These are phyloP conservation scores for Blomia tropicalis DNA, from an alignment of 2,888 invertebrate species.

Conservation along the genomic window DNA sequence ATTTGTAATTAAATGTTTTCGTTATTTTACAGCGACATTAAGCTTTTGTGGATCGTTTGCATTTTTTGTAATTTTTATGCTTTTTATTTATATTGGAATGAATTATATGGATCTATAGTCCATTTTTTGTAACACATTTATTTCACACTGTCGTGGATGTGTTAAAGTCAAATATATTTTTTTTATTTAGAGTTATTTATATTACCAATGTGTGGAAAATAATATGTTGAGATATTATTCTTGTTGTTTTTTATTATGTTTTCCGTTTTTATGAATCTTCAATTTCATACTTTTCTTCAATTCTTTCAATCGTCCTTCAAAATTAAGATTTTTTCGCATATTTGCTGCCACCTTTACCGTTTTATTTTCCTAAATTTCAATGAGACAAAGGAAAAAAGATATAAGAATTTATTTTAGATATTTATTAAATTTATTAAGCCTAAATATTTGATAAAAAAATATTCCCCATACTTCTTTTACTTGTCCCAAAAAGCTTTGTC, in stretches of 20 bases:
- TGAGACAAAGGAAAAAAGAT: background rate
- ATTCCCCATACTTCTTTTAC: no score
- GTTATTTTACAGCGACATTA: conserved; percentile 26
- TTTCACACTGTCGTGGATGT: no score
- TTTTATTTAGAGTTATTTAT: background rate
- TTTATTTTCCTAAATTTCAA: background rate
- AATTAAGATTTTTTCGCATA: conserved; percentile 1
- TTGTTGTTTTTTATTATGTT: background rate
- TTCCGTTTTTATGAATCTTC: background rate
- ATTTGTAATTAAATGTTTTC: background rate
- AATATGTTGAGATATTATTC: background rate
- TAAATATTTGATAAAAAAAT: background rate
- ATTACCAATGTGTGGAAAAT: background rate
- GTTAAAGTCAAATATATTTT: no score
- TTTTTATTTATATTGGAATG: conserved; percentile 29
- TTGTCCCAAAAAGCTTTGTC: no score
- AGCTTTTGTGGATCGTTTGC: conserved; percentile 27
- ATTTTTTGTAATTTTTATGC: conserved; percentile 28
- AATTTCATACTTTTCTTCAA: conserved; percentile 1
- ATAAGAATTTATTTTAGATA: background rate
- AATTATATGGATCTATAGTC: conserved; percentile 25
- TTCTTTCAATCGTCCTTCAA: conserved; percentile 5
- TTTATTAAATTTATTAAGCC: background rate
- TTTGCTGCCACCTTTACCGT: background rate
- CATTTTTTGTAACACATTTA: background rate